Evolutionary conservation across 2,113 vertebrate genomes (phyloP).

Genomic region (Serinus canaria): DNA sequence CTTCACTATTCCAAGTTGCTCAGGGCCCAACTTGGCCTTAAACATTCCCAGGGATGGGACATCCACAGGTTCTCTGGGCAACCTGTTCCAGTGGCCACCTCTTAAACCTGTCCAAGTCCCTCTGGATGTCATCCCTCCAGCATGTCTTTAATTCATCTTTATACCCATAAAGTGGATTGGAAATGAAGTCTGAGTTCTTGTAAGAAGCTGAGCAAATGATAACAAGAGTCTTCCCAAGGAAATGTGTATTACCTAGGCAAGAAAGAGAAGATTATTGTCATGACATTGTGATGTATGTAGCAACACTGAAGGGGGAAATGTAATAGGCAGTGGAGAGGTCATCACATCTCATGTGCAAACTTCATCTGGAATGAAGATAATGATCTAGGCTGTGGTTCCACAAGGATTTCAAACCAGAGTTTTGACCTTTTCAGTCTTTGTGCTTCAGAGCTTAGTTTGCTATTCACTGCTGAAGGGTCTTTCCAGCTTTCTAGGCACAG

Average conservation of each 20-base stretch:
- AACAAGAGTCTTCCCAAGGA: neutral
- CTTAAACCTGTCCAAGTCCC: neutral
- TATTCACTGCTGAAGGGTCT: neutral
- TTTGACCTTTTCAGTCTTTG: neutral
- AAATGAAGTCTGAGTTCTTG: neutral
- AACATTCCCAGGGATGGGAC: too few relatives aligned
- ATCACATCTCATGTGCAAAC: neutral
- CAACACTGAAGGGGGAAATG: neutral
- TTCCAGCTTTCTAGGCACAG: neutral
- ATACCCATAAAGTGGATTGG: neutral
- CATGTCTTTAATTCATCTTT: neutral
- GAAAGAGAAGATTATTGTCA: neutral
- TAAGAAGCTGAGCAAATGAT: neutral
- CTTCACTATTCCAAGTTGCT: neutral
- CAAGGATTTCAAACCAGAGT: neutral
- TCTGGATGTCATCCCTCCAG: neutral
- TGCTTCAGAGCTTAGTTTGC: neutral
- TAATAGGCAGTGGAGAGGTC: neutral
- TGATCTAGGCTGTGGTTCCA: neutral
- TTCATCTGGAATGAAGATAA: neutral
- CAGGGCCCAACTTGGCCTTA: neutral
- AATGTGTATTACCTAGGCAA: accelerated
- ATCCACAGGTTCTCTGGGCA: neutral
- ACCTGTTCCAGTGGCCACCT: neutral
- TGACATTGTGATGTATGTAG: neutral